These are phyloP conservation scores for Pararge aegeria DNA, from an alignment of 1,140 invertebrate species.

Conservation along the genomic window DNA sequence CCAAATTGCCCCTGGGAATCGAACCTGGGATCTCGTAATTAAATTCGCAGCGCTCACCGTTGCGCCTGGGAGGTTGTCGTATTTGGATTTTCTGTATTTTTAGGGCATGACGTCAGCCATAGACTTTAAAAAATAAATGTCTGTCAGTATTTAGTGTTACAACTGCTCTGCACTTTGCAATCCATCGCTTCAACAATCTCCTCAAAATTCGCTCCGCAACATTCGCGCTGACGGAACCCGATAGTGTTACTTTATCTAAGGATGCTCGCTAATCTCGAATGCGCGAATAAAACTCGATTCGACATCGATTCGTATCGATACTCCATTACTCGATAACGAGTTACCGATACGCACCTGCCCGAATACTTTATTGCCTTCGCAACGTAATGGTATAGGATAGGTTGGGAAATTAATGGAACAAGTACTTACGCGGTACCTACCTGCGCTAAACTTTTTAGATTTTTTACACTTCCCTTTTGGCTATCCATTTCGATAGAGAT, in stretches of 20 bases:
- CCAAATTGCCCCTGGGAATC: too few species aligned
- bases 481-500: too few species aligned
- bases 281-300: slow-evolving; percentile 38
- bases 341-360: slow-evolving; percentile 41
- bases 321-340: slow-evolving; percentile 43
- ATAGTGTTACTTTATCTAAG: slow-evolving; percentile 18
- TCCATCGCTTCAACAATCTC: slow-evolving; percentile 5
- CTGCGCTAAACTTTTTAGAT: too few species aligned
- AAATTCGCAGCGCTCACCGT: too few species aligned
- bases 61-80: too few species aligned
- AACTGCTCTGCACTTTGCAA: too few species aligned
- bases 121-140: neutral
- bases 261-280: slow-evolving; percentile 29
- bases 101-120: too few species aligned
- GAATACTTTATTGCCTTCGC: slow-evolving; percentile 38
- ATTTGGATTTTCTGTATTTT: too few species aligned
- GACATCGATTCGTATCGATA: slow-evolving; percentile 41
- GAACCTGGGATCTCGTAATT: too few species aligned
- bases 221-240: slow-evolving; percentile 24
- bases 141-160: neutral
- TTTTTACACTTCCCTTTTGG: too few species aligned
- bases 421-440: neutral
- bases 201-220: neutral
- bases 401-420: slow-evolving; percentile 38
- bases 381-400: slow-evolving; percentile 39